Base-by-base conservation (phyloP, 1,140 invertebrate genomes). In the Drosophila kurseongensis region DNA sequence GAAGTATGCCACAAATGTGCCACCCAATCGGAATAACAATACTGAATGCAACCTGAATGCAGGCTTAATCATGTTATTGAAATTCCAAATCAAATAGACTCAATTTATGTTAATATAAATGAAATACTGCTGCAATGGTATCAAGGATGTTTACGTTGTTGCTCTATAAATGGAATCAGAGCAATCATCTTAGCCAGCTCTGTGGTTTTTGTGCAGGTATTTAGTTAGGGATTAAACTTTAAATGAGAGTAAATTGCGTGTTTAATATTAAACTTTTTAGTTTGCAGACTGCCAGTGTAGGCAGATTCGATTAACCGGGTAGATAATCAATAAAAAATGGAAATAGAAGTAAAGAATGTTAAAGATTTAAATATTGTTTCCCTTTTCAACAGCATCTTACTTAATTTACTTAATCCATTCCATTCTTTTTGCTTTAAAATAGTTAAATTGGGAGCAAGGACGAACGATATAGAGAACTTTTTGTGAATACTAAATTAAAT, bases 31-130 rank as follows among this genome's bases (percentile, higher is more conserved):
- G 23, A 52, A 52, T 42, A 48, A 5, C 50, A 65, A 51, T 66
- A 8, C 45, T 23, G 7, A 44, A 36, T 68, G 65, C 65, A 68
- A 9, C 18, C 38, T n/a, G 16, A 27, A 35, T 27, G 35, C 16
- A 5, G 10, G 59, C 9, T 12, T 9, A 14, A 38, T 42, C n/a
- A 23, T 18, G 45, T 38, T 68, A 42, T 66, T 68, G 60, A 66
- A 52, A 68, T 66, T 52, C 60, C 65, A 8, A 18, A 13, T 23
- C 13, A 66, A 67, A 54, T 50, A 35, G 23, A 67, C 6, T 9
- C 38, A 41, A 29, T 52, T 14, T 44, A 8, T 14, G 2, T 27
- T 4, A 4, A 2, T 2, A 1, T 29, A 18, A 55, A 50, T 45
- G 12, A 29, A 1, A 13, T 27, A 13, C n/a, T 16, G 6, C 18